These are phyloP conservation scores for Molorchus minor DNA, from an alignment of 2,888 invertebrate genomes.

Conservation along the genomic window DNA sequence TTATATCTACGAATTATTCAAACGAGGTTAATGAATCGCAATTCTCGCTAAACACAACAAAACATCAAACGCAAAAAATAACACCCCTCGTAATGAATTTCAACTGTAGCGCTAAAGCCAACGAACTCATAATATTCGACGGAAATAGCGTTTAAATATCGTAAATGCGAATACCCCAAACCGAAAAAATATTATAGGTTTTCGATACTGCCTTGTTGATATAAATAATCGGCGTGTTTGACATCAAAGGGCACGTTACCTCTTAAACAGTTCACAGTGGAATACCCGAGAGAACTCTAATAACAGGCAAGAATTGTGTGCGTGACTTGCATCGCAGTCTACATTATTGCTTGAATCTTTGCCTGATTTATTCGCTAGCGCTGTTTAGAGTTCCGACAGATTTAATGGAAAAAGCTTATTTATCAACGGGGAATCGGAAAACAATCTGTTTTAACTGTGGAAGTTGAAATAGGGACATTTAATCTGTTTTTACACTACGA, in stretches of 20 bases:
- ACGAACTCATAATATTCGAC: constrained; percentile 1
- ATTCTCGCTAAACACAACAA: too few species aligned
- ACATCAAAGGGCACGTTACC: constrained; percentile 26
- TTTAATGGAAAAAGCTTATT: background rate
- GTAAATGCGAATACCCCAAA: background rate
- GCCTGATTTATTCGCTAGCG: background rate
- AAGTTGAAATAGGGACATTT: too few species aligned
- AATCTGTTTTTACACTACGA: too few species aligned
- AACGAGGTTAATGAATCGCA: too few species aligned
- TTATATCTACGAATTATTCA: too few species aligned
- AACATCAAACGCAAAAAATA: background rate
- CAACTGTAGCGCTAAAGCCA: background rate
- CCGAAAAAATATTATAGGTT: background rate
- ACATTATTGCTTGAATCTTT: constrained; percentile 4
- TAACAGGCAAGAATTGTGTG: constrained; percentile 25
- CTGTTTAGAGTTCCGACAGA: background rate
- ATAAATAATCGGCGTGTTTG: constrained; percentile 16
- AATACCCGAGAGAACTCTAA: constrained; percentile 19
- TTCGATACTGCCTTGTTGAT: constrained; percentile 9
- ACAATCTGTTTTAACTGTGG: too few species aligned
- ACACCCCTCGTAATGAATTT: too few species aligned
- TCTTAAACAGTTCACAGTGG: constrained; percentile 21
- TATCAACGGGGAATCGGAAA: background rate
- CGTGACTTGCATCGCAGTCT: constrained; percentile 20
- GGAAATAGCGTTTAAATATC: background rate